Evolutionary conservation across 2,797 vertebrate genomes (phyloP), one percentile per base, ranked within the genome.

Genomic region (Anabas testudineus): DNA sequence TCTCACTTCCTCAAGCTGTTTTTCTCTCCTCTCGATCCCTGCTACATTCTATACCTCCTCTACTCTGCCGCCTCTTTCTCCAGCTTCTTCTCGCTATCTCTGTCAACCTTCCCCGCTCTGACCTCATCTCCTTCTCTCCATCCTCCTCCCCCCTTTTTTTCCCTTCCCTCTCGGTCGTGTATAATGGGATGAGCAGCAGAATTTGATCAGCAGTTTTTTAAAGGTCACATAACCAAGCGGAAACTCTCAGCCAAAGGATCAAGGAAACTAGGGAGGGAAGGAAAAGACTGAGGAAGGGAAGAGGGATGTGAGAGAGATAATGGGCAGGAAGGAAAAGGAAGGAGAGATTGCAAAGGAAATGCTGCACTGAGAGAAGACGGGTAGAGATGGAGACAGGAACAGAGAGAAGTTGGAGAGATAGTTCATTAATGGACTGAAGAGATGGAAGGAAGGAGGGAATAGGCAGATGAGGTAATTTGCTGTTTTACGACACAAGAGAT

Each of bases 201-300:
- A 92, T 88, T 90, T 91, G 87, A 91, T 91, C 89, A 88, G 90
- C 90, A 88, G 72, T 88, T 88, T 87, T 84, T 87, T 86, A 89
- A 90, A 92, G 89, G 91, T 91, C 89, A 87, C 78, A 63, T 74
- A 70, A 82, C 51, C 81, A 36, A 85, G 86, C 24, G 10, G 78
- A 84, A 88, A 82, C 74, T 83, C 80, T 73, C 67, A 72, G 88
- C 83, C 80, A 61, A 73, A 85, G 73, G 46, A 30, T 72, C 0
- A 15, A 77, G 72, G 76, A 42, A 77, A 46, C 19, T 12, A 78
- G 63, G 58, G 61, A 70, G 43, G 59, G 18, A 52, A 51, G 79
- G 59, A 70, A 15, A 74, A 65, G 42, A 42, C 32, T 3, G 59
- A 69, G 71, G 36, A 45, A 64, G 71, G 74, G 73, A 74, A 71